Evolutionary conservation across 2,888 invertebrate species (phyloP).

Genomic region (Argynnis bischoffii): DNA sequence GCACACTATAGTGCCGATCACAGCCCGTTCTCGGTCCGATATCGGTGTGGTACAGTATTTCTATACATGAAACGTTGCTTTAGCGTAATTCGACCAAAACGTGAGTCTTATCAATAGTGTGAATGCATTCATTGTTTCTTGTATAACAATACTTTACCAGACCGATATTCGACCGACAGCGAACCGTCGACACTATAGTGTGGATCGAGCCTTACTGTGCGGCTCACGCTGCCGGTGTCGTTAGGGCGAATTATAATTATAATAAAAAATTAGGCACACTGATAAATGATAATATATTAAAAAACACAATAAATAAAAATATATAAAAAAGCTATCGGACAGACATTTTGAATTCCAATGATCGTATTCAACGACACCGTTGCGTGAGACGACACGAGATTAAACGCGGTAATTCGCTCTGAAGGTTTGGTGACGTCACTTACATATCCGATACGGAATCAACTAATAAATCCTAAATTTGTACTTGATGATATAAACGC

Average conservation of each 20-base stretch:
- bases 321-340: neutral
- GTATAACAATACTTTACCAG: too few relatives aligned
- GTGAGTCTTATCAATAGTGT: too few relatives aligned
- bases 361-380: too few relatives aligned
- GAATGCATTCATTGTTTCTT: too few relatives aligned
- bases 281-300: neutral
- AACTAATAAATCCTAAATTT: conserved; percentile 69
- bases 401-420: conserved; percentile 13
- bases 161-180: too few relatives aligned
- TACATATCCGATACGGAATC: conserved; percentile 39
- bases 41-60: too few relatives aligned
- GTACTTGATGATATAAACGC: conserved; percentile 69
- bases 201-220: conserved; percentile 21
- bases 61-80: too few relatives aligned
- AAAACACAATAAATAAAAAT: conserved; percentile 5
- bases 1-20: too few relatives aligned
- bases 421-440: conserved; percentile 46
- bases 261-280: conserved; percentile 5
- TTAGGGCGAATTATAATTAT: neutral
- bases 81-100: too few relatives aligned
- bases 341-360: conserved; percentile 1
- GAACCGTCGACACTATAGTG: too few relatives aligned
- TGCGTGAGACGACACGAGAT: too few relatives aligned
- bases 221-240: conserved; percentile 1
- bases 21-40: too few relatives aligned